Percentiles rank a stretch among this genome's conserved stretches.
These are phyloP conservation scores for Gopherus evgoodei DNA, from an alignment of 2,113 vertebrate species.

Conservation along the genomic window DNA sequence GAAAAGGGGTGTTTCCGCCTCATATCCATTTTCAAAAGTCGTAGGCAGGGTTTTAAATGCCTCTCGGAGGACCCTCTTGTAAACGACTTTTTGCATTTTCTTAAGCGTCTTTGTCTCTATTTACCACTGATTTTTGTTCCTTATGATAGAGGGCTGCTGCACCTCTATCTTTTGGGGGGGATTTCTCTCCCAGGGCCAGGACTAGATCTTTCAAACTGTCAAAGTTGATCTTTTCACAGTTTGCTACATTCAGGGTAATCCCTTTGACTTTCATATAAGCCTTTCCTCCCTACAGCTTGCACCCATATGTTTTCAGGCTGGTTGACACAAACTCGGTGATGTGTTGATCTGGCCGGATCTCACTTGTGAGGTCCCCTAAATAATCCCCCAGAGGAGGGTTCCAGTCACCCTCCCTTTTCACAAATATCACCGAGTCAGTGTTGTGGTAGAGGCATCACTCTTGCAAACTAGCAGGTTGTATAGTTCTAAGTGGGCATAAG, in stretches of 20 bases:
- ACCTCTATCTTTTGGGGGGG: too few species aligned
- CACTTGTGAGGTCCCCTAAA: neutral
- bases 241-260: too few species aligned
- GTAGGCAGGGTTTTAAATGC: neutral
- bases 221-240: neutral
- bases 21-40: too few species aligned
- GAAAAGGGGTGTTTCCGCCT: neutral
- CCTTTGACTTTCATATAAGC: too few species aligned
- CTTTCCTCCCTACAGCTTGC: neutral
- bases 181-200: too few species aligned
- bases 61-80: neutral
- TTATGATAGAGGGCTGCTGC: neutral
- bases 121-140: neutral
- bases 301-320: too few species aligned
- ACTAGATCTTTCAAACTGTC: too few species aligned
- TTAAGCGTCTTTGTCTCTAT: accelerated
- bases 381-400: neutral
- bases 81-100: neutral
- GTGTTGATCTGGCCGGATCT: neutral
- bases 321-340: neutral
- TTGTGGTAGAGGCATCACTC: too few species aligned
- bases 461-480: too few species aligned
- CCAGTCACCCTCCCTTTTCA: too few species aligned
- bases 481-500: neutral
- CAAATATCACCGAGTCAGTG: too few species aligned